These are phyloP conservation scores for Phengaris arion DNA, from an alignment of 2,888 invertebrate genomes.

Conservation along the genomic window DNA sequence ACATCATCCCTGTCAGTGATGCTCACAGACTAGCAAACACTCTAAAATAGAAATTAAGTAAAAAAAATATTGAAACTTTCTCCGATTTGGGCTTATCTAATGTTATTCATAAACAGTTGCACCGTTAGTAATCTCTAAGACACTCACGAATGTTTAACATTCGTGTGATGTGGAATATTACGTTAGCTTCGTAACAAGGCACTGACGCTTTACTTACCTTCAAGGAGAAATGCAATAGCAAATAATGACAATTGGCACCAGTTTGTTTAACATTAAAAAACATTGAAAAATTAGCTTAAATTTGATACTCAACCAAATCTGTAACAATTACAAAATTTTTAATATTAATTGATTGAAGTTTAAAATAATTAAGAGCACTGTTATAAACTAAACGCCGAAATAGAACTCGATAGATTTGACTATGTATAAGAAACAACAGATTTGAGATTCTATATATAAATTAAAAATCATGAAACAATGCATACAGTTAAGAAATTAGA, in stretches of 20 bases:
- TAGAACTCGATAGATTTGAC: slow-evolving; percentile 12
- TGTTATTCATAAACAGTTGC: slow-evolving; percentile 35
- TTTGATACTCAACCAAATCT: not conserved
- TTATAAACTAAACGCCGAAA: not conserved
- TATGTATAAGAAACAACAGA: not conserved
- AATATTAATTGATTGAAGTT: not conserved
- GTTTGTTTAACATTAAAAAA: slow-evolving; percentile 1
- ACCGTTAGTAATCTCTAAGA: slow-evolving; percentile 40
- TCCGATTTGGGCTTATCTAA: slow-evolving; percentile 31
- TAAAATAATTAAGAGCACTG: not conserved
- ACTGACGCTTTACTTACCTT: slow-evolving; percentile 44
- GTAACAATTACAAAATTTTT: not conserved
- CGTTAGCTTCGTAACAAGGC: slow-evolving; percentile 48
- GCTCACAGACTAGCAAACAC: slow-evolving; percentile 78
- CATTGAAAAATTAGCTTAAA: not conserved
- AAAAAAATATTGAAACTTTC: slow-evolving; percentile 32
- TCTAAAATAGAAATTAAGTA: slow-evolving; percentile 49
- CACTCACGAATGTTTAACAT: slow-evolving; percentile 44
- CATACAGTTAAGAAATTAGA: not conserved
- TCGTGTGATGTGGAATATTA: slow-evolving; percentile 37
- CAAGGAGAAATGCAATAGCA: slow-evolving; percentile 23
- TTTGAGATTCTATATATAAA: slow-evolving; percentile 38
- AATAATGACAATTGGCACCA: slow-evolving; percentile 27
- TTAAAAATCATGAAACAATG: slow-evolving; percentile 22
- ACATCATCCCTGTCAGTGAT: slow-evolving; percentile 78